A percentile compares a stretch with the other conserved stretches of the same genome.
Evolutionary conservation across 2,797 vertebrate genomes (phyloP).

Genomic region (Sebastes alutus): DNA sequence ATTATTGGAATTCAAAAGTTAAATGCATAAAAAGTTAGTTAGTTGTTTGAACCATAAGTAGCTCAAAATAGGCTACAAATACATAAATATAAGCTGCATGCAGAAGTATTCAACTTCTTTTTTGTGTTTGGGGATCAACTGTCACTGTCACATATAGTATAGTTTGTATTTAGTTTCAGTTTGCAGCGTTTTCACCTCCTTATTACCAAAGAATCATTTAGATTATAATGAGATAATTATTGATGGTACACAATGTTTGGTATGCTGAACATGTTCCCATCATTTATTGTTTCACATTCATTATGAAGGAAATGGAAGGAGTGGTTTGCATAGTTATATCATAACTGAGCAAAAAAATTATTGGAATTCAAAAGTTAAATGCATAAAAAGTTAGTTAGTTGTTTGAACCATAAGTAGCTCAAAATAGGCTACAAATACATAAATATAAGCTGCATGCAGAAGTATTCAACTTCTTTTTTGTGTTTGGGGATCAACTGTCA

Average conservation of each 20-base stretch:
- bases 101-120: neutral
- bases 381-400: neutral
- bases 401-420: neutral
- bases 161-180: neutral
- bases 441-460: neutral
- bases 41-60: neutral
- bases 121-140: neutral
- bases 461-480: neutral
- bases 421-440: neutral
- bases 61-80: neutral
- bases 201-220: too few relatives aligned
- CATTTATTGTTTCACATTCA: neutral
- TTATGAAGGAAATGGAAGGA: neutral
- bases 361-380: too few relatives aligned
- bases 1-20: neutral
- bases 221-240: neutral
- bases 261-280: neutral
- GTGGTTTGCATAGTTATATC: neutral
- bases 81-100: too few relatives aligned
- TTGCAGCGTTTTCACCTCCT: neutral
- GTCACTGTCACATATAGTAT: neutral
- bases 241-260: neutral
- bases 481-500: neutral
- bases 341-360: neutral
- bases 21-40: neutral